Percentiles rank a stretch among this genome's conserved stretches.
These are phyloP conservation scores for Taurulus bubalis DNA, from an alignment of 2,113 vertebrate genomes.

Conservation along the genomic window DNA sequence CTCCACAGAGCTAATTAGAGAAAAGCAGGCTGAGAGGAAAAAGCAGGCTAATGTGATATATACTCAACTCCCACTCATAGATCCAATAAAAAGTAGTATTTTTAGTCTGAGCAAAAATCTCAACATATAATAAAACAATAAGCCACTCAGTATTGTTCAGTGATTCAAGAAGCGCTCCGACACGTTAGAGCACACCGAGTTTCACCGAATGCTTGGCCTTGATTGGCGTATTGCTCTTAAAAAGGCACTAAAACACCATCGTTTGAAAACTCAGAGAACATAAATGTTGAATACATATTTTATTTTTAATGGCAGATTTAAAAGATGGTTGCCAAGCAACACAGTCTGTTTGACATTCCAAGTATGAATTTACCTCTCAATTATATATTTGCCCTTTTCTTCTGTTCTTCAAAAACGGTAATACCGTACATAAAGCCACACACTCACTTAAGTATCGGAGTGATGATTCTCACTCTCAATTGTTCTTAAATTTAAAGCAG, in stretches of 20 bases:
- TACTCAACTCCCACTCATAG: conserved; percentile 8
- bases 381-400: conserved; percentile 10
- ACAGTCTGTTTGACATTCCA: conserved; percentile 10
- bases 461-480: neutral
- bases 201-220: conserved; percentile 3
- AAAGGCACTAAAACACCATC: conserved; percentile 1
- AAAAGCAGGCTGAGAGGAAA: neutral
- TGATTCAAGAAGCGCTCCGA: conserved; percentile 3
- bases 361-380: neutral
- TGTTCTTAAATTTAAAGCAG: neutral
- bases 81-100: neutral
- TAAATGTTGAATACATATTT: conserved; percentile 34
- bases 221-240: conserved; percentile 11
- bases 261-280: conserved; percentile 25
- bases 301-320: conserved; percentile 24
- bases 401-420: neutral
- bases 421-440: conserved; percentile 1
- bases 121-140: conserved; percentile 13
- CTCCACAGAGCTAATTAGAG: neutral
- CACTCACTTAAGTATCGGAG: neutral
- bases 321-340: conserved; percentile 37
- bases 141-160: neutral
- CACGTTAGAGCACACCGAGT: neutral
- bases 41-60: conserved; percentile 13
- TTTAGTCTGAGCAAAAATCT: conserved; percentile 7